Evolutionary conservation across 1,140 invertebrate species (phyloP), one percentile per base, ranked within the genome.

Genomic region (Bradynema listronoti): DNA sequence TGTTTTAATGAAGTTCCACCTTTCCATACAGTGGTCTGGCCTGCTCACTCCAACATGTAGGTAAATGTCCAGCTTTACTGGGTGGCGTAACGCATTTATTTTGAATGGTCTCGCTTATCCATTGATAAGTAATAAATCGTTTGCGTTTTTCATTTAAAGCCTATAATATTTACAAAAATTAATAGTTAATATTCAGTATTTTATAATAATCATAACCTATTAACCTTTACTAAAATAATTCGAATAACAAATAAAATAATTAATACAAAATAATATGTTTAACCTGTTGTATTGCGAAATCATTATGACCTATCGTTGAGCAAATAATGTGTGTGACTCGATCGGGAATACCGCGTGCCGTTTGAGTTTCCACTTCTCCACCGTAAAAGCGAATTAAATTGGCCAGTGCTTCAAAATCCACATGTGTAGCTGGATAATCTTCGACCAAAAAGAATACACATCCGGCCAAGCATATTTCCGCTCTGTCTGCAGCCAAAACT

Each of bases 381-480:
- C 59, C 59, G 25, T 61, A 54, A 47, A 61, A 61, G 2, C 53
- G 36, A 9, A 61, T 61, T 19, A 59, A 24, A 30, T 19, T 46
- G 27, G 53, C 30, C 56, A 61, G 33, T 1, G 47, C 47, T 19
- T n/a, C 34, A 2, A 25, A 29, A 32, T 61, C 59, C 29, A 61
- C 59, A 22, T 58, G 29, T 30, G 45, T 24, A 29, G 59, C 53
- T 24, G 19, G 34, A 16, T 25, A 61, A 24, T 61, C 59, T 41
- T 61, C 59, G 22, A 61, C 27, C 7, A 61, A 41, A 5, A 61
- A 46, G 50, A 61, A 61, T 5, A 61, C 59, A 46, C 59, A 61
- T n/a, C 59, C 59, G 32, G 59, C 49, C 49, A 61, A 29, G 41
- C 59, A 61, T n/a, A 61, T 61, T 19, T 61, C 59, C 0, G 59